These are phyloP conservation scores for Odontamblyopus rebecca DNA, from an alignment of 2,797 vertebrate species.

Conservation along the genomic window DNA sequence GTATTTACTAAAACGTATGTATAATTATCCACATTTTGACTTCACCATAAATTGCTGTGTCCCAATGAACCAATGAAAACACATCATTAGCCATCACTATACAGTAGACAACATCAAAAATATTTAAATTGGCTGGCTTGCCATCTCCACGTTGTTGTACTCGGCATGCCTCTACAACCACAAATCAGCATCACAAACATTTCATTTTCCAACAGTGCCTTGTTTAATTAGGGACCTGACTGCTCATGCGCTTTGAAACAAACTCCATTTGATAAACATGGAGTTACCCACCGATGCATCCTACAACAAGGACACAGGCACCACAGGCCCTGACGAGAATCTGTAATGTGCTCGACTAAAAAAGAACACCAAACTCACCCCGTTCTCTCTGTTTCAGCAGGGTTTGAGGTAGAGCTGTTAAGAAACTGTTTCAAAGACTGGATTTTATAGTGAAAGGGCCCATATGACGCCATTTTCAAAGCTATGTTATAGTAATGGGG, in stretches of 20 bases:
- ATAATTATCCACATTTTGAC: too few relatives aligned
- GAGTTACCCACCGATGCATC: constrained; percentile 39
- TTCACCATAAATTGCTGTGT: too few relatives aligned
- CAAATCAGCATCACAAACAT: constrained; percentile 36
- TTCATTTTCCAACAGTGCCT: constrained; percentile 32
- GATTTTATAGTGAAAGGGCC: too few relatives aligned
- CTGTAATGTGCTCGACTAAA: constrained; percentile 29
- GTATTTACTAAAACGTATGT: too few relatives aligned
- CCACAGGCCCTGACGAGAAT: constrained; percentile 33
- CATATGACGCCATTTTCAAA: too few relatives aligned
- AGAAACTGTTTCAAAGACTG: constrained; percentile 18
- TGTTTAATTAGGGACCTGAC: constrained; percentile 52
- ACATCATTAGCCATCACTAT: neutral
- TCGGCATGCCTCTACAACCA: constrained; percentile 17
- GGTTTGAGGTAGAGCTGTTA: constrained; percentile 18
- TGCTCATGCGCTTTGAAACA: constrained; percentile 43
- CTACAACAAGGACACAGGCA: constrained; percentile 36
- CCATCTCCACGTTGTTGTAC: constrained; percentile 29
- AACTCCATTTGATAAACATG: constrained; percentile 53
- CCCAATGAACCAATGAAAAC: too few relatives aligned
- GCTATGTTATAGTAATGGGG: too few relatives aligned
- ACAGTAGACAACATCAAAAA: neutral
- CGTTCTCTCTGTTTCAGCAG: constrained; percentile 6
- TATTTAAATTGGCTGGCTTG: constrained; percentile 1
- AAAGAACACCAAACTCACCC: constrained; percentile 15